Conservation (phyloP, 2,888 invertebrate species). For the Napeogenes inachia region DNA sequence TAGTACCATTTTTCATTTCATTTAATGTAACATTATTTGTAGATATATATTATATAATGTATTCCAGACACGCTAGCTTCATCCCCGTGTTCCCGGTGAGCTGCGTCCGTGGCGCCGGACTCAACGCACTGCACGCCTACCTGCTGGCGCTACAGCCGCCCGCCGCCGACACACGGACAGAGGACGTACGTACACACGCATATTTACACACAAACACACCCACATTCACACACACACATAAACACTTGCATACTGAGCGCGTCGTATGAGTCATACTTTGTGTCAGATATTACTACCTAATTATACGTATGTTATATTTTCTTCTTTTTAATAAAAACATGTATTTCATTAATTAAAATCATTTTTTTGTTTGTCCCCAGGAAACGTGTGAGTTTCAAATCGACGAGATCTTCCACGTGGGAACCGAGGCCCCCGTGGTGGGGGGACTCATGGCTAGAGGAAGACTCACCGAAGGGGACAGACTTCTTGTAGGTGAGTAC, state of each 20-base stretch:
- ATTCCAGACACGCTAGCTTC: conserved; percentile 69
- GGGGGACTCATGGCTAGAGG: conserved; percentile 92
- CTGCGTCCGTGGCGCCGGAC: conserved; percentile 91
- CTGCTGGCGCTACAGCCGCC: conserved; percentile 87
- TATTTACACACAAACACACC: not conserved
- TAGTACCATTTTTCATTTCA: not conserved
- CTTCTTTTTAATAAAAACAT: too few relatives aligned
- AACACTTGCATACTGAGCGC: not conserved
- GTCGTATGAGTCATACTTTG: too few relatives aligned
- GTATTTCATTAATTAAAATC: not conserved
- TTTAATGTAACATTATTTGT: not conserved
- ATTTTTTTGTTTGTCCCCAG: conserved; percentile 47
- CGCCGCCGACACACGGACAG: conserved; percentile 52
- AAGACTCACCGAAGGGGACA: conserved; percentile 89
- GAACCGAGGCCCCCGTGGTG: conserved; percentile 86
- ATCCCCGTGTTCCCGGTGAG: conserved; percentile 91
- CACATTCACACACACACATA: not conserved
- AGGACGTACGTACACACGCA: conserved; percentile 41
- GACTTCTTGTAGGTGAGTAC: conserved; percentile 81
- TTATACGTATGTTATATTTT: too few relatives aligned
- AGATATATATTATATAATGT: not conserved
- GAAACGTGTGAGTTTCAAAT: conserved; percentile 92
- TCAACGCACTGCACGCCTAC: conserved; percentile 89
- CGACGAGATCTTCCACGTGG: conserved; percentile 93
- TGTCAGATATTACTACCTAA: too few relatives aligned